Evolutionary conservation across 2,888 invertebrate genomes (phyloP), one percentile per base, ranked within the genome.

Genomic region (Polyommatus iphigenia): DNA sequence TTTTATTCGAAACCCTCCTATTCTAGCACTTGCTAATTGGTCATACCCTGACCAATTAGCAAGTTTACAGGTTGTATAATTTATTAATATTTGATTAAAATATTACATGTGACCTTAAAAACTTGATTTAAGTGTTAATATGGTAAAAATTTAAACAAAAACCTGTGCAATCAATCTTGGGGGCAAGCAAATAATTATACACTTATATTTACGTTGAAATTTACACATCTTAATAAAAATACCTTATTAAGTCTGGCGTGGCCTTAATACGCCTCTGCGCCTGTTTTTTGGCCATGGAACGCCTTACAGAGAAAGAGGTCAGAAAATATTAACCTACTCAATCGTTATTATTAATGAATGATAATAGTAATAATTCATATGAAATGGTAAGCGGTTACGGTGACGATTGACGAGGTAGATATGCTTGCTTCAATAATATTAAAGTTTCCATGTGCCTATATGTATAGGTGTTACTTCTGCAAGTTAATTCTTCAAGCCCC

Each of bases 151-250:
- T 62, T 24, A 62, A 67, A 29, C 10, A 15, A 67, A 67, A 67
- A 67, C 67, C 67, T 67, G 72, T 41, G 24, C 41, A 41, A 72
- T 75, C 50, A 54, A 75, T 75, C 75, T 50, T 54, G 50, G 29
- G 29, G 15, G 67, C 67, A 67, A 67, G 67, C 29, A 24, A 29
- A 75, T 75, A 75, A 75, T 75, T 15, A 75, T 75, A 75, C 50
- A 29, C 20, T 8, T 20, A 20, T 75, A 75, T 75, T 75, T 75
- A 75, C 15, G 50, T 50, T 75, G 29, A 50, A 75, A 75, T 75
- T 75, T 50, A 75, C 75, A 75, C 75, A 15, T 75, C 50, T 75
- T 75, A 73, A 75, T 46, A 75, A 75, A 75, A 75, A 75, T 75
- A 29, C 75, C 75, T 50, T 75, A 75, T 54, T 75, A 18, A 54